Evolutionary conservation across 2,888 invertebrate genomes (phyloP).

Genomic region (Polia nebulosa): DNA sequence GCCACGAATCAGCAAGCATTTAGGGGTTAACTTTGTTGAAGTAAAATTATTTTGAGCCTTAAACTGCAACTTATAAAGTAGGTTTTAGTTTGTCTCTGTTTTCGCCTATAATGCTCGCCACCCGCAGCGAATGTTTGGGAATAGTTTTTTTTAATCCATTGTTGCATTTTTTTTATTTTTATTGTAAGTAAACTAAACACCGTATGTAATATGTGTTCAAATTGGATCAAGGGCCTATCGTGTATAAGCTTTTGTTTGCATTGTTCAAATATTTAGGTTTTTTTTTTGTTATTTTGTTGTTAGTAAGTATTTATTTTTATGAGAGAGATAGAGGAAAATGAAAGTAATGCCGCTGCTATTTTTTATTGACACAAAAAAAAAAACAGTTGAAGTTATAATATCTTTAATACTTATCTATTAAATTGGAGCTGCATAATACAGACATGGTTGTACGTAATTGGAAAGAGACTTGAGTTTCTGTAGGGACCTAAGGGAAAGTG

Average conservation of each 20-base stretch:
- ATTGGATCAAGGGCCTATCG: constrained; percentile 76
- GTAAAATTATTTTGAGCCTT: constrained; percentile 10
- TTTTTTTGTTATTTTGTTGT: constrained; percentile 26
- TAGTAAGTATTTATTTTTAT: constrained; percentile 38
- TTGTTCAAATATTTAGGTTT: constrained; percentile 54
- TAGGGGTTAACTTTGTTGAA: constrained; percentile 34
- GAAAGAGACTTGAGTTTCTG: no score
- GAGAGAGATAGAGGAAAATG: constrained; percentile 44
- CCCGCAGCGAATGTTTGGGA: constrained; percentile 80
- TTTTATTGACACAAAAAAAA: constrained; percentile 14
- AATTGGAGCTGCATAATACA: no score
- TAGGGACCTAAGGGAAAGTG: no score
- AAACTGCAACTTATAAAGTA: accelerated
- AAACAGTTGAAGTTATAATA: no score
- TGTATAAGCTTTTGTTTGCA: constrained; percentile 58
- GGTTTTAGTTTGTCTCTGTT: constrained; percentile 5
- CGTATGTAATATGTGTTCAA: constrained; percentile 79
- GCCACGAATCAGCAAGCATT: constrained; percentile 51
- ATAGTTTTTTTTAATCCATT: constrained; percentile 72
- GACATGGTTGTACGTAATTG: no score
- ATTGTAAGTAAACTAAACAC: constrained; percentile 74
- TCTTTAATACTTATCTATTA: no score
- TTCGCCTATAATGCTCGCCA: constrained; percentile 63
- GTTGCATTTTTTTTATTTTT: constrained; percentile 70
- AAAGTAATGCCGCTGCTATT: constrained; percentile 40